Base-by-base conservation (phyloP, 2,888 invertebrate genomes). In the Hybos culiciformis region DNA sequence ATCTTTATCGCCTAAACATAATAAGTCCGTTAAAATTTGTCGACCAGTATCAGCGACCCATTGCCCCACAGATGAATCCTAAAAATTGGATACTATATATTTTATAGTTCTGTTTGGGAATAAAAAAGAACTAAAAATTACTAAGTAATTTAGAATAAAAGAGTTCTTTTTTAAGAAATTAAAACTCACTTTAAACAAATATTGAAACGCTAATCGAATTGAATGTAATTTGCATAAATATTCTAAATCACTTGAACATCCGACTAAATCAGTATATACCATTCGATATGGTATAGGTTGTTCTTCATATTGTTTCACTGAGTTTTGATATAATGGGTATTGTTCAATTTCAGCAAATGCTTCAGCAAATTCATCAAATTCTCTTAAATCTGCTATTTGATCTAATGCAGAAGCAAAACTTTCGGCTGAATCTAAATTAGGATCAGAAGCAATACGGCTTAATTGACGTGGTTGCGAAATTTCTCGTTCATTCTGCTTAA, bases 381-480 rank as follows among this genome's bases (percentile, higher is more conserved):
- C 92, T 23, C 83, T 71, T 42, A 91, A 67, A 69, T 90, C 87
- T 7, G 90, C 90, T 8, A 90, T 84, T 69, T 84, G 81, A 63
- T 94, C 96, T 58, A 91, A 82, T 0, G 96, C 96, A 2, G 94
- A 96, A 39, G 92, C 90, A 68, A 94, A 97, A 48, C 93, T 93
- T 62, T 96, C 96, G 0, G 87, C 86, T 14, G 91, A 91, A 52
- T 91, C 90, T 49, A 87, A 79, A 58, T 80, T 78, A 1, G 78
- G 57, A 63, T 68, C 59, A 54, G 63, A 62, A 55, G 68, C 46
- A 51, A 67, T 50, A 44, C 69, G 56, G 51, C 60, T 61, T 20
- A 61, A 49, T 45, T 37, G 32, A 7, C 48, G 46, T 39, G 54
- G 41, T 41, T 55, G 54, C 31, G 59, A 56, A 43, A 61, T 61